These are phyloP conservation scores for Montipora cactus DNA, from an alignment of 64 coral and sea anemone genomes.

Conservation along the genomic window DNA sequence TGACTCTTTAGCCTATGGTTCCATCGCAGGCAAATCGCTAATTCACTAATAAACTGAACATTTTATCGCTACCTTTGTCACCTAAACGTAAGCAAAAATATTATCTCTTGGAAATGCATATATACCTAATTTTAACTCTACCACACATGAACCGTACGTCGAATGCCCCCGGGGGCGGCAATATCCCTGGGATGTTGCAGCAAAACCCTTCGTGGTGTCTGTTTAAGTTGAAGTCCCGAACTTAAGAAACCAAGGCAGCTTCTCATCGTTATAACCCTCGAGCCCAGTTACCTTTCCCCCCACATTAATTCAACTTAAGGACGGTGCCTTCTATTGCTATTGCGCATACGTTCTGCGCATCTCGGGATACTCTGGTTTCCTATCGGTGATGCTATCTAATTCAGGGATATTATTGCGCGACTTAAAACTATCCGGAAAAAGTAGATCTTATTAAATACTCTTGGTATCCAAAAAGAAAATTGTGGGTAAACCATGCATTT, in stretches of 20 bases:
- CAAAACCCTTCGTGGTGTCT: background rate
- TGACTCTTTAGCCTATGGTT: background rate
- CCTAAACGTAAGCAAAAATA: background rate
- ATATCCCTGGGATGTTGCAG: background rate
- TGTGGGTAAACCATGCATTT: background rate
- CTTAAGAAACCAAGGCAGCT: background rate
- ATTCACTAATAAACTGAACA: background rate
- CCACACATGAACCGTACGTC: background rate
- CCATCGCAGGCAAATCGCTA: background rate
- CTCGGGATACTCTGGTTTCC: too few relatives aligned
- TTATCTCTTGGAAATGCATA: background rate
- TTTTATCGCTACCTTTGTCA: background rate
- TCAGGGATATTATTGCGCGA: too few relatives aligned
- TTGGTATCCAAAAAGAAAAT: too few relatives aligned
- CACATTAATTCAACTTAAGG: too few relatives aligned
- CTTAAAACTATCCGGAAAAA: too few relatives aligned
- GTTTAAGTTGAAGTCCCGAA: background rate
- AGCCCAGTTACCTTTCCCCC: too few relatives aligned
- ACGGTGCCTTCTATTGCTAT: too few relatives aligned
- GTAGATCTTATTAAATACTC: too few relatives aligned
- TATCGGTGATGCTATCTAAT: too few relatives aligned
- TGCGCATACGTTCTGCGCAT: too few relatives aligned
- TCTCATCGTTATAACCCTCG: background rate
- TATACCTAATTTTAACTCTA: background rate
- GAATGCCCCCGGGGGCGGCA: background rate